These are phyloP conservation scores for Pectinophora gossypiella DNA, from an alignment of 1,140 invertebrate genomes.

Conservation along the genomic window DNA sequence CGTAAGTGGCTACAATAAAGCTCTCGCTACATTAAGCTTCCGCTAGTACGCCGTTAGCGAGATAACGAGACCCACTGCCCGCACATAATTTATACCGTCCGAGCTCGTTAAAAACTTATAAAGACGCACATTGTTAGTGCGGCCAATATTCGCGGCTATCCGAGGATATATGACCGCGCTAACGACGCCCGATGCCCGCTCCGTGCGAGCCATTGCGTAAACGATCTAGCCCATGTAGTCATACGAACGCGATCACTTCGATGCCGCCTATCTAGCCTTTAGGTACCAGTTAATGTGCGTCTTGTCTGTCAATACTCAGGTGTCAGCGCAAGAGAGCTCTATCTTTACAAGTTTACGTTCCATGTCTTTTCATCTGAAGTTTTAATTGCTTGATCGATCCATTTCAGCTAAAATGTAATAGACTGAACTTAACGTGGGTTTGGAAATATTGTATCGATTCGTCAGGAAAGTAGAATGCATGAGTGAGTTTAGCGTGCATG, in stretches of 20 bases:
- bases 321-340: no score
- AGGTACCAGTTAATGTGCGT: no score
- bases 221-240: background rate
- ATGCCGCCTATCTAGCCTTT: no score
- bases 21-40: slow-evolving; percentile 71
- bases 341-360: no score
- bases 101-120: slow-evolving; percentile 75
- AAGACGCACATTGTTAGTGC: slow-evolving; percentile 48
- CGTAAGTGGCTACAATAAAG: slow-evolving; percentile 73
- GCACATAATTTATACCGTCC: slow-evolving; percentile 72
- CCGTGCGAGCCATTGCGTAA: background rate
- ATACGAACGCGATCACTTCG: no score
- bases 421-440: no score
- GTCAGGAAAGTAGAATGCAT: background rate
- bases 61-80: slow-evolving; percentile 70
- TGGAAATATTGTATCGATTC: no score
- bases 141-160: slow-evolving; percentile 53
- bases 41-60: slow-evolving; percentile 66
- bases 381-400: no score
- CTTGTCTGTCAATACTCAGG: no score
- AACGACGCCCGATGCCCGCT: slow-evolving; percentile 70
- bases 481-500: slow-evolving; percentile 1
- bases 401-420: no score
- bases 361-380: no score
- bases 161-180: slow-evolving; percentile 68